Conservation (phyloP, 2,888 invertebrate genomes). For the Seira sanloemensis region DNA sequence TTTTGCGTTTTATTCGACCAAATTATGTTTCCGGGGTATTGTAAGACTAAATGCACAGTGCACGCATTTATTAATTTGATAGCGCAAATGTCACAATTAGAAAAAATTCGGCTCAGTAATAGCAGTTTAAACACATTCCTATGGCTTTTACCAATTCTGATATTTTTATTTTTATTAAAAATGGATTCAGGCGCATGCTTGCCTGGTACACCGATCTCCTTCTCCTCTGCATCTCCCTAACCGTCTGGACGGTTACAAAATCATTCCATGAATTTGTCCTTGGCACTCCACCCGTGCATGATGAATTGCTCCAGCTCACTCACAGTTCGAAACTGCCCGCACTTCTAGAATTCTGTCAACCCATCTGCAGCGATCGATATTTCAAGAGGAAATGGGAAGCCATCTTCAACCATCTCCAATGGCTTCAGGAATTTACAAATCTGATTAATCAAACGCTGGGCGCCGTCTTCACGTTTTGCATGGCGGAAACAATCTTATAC, state of each 20-base stretch:
- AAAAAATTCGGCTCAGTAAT: too few relatives aligned
- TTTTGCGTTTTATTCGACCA: too few relatives aligned
- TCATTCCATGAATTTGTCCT: not conserved
- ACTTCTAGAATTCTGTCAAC: not conserved
- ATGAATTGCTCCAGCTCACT: not conserved
- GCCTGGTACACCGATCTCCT: not conserved
- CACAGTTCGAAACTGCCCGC: not conserved
- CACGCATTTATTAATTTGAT: too few relatives aligned
- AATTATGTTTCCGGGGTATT: too few relatives aligned
- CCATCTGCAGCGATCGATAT: not conserved
- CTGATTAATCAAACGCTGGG: not conserved
- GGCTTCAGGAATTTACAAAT: not conserved
- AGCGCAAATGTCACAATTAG: too few relatives aligned
- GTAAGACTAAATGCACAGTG: too few relatives aligned
- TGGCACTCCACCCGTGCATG: not conserved
- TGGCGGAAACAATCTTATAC: not conserved
- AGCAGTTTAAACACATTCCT: too few relatives aligned
- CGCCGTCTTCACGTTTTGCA: not conserved
- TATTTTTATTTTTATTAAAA: too few relatives aligned
- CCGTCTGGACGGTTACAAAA: not conserved
- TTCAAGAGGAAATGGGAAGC: not conserved
- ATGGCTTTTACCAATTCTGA: too few relatives aligned
- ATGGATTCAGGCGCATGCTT: too few relatives aligned
- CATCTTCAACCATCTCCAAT: not conserved
- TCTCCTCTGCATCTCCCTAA: not conserved